Evolutionary conservation across 2,888 invertebrate genomes (phyloP).

Genomic region (Psococerastis gibbosa): DNA sequence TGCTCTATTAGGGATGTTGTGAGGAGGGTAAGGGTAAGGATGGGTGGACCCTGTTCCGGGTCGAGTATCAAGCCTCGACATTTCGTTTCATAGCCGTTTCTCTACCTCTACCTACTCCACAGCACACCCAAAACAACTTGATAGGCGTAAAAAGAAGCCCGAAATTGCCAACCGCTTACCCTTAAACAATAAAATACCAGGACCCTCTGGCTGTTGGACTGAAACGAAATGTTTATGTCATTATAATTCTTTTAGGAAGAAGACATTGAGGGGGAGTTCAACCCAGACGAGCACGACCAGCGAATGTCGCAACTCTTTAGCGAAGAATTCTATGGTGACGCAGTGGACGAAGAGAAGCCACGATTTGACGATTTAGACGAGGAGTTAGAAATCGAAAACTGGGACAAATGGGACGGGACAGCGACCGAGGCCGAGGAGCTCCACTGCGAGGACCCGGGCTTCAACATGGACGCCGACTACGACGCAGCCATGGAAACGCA

Average conservation of each 20-base stretch:
- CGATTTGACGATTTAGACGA: constrained; percentile 65
- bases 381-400: constrained; percentile 47
- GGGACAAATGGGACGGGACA: constrained; percentile 40
- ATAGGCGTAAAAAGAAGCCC: too few species aligned
- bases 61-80: too few species aligned
- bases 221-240: constrained; percentile 4
- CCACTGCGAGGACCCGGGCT: constrained; percentile 52
- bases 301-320: constrained; percentile 74
- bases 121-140: too few species aligned
- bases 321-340: constrained; percentile 65
- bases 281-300: constrained; percentile 70
- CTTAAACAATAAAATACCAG: too few species aligned
- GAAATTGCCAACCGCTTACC: too few species aligned
- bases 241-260: constrained; percentile 35
- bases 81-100: too few species aligned
- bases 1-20: too few species aligned
- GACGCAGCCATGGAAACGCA: constrained; percentile 31
- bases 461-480: constrained; percentile 78
- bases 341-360: constrained; percentile 55
- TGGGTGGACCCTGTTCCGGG: too few species aligned
- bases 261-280: constrained; percentile 79
- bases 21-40: too few species aligned
- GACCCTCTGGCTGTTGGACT: too few species aligned
- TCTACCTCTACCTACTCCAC: too few species aligned
- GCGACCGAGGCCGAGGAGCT: constrained; percentile 24